These are phyloP conservation scores for Microcebus jonahi DNA, from an alignment of 2,113 vertebrate genomes.

Conservation along the genomic window DNA sequence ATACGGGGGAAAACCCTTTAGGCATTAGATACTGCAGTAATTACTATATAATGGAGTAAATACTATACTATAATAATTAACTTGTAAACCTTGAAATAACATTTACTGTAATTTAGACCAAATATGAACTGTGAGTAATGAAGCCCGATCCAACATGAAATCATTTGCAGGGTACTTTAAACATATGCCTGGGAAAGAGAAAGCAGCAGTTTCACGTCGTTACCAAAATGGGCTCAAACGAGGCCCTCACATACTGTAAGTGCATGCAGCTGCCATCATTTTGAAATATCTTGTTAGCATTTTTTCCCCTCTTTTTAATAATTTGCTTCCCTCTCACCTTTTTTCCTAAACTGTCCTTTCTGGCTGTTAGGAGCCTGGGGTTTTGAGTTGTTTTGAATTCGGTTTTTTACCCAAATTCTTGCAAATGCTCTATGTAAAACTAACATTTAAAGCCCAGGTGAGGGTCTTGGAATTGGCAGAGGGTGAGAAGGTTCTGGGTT, in stretches of 20 bases:
- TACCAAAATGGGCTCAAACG: conserved; percentile 57
- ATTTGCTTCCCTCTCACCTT: conserved; percentile 32
- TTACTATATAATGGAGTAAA: conserved; percentile 83
- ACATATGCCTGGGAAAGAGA: conserved; percentile 74
- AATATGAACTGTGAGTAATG: conserved; percentile 84
- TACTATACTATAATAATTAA: conserved; percentile 84
- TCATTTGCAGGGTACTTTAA: conserved; percentile 73
- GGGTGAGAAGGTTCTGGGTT: background rate
- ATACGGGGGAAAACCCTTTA: conserved; percentile 55
- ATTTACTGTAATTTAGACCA: conserved; percentile 84
- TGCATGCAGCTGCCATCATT: conserved; percentile 48
- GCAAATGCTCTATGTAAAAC: conserved; percentile 2
- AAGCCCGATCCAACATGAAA: conserved; percentile 79
- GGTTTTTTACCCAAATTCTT: conserved; percentile 51
- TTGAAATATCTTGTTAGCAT: conserved; percentile 65
- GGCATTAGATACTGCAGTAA: conserved; percentile 79
- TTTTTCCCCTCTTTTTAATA: conserved; percentile 33
- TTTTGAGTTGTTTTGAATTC: conserved; percentile 55
- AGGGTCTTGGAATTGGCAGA: background rate
- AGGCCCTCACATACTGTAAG: conserved; percentile 34
- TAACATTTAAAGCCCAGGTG: background rate
- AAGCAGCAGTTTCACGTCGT: conserved; percentile 46
- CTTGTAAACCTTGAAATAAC: conserved; percentile 84
- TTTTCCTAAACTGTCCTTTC: conserved; percentile 61
- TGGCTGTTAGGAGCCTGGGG: background rate